Percentiles rank a stretch among this genome's conserved stretches.
These are phyloP conservation scores for Siphonodentalium dalli DNA, from an alignment of 2,888 invertebrate species.

Conservation along the genomic window DNA sequence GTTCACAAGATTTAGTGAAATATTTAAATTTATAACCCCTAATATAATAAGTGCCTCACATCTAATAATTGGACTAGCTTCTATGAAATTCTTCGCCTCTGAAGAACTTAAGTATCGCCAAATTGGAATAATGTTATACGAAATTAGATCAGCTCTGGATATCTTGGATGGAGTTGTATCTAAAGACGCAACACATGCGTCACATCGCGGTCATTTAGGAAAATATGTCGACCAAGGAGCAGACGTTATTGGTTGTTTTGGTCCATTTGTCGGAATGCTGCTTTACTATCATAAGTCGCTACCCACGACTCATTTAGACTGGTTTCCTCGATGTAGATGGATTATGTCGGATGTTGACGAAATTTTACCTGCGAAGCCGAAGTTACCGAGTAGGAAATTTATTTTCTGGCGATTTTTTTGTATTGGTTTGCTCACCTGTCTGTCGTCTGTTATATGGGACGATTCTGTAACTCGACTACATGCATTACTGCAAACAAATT, in stretches of 20 bases:
- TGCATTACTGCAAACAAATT: too few relatives aligned
- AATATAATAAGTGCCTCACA: conserved; percentile 85
- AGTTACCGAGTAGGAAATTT: conserved; percentile 41
- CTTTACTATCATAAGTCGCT: conserved; percentile 39
- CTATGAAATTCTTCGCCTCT: conserved; percentile 79
- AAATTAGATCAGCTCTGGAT: conserved; percentile 82
- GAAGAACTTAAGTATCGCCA: conserved; percentile 78
- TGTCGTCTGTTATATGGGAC: conserved; percentile 52
- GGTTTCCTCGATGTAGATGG: too few relatives aligned
- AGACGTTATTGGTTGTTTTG: conserved; percentile 74
- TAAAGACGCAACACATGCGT: conserved; percentile 33
- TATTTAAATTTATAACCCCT: conserved; percentile 73
- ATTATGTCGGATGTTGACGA: too few relatives aligned
- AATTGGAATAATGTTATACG: conserved; percentile 79
- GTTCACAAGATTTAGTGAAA: conserved; percentile 72
- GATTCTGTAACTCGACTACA: too few relatives aligned
- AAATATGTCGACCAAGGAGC: conserved; percentile 85
- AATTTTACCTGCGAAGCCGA: too few relatives aligned
- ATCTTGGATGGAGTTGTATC: conserved; percentile 84
- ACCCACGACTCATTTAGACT: too few relatives aligned
- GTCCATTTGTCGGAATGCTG: conserved; percentile 66
- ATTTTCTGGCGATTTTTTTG: conserved; percentile 48
- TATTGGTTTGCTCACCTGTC: conserved; percentile 40
- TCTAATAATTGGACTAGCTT: conserved; percentile 76
- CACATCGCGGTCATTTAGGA: conserved; percentile 75